Percentiles rank a stretch among this genome's conserved stretches.
Evolutionary conservation across 2,888 invertebrate genomes (phyloP).

Genomic region (Tortrix viridana): DNA sequence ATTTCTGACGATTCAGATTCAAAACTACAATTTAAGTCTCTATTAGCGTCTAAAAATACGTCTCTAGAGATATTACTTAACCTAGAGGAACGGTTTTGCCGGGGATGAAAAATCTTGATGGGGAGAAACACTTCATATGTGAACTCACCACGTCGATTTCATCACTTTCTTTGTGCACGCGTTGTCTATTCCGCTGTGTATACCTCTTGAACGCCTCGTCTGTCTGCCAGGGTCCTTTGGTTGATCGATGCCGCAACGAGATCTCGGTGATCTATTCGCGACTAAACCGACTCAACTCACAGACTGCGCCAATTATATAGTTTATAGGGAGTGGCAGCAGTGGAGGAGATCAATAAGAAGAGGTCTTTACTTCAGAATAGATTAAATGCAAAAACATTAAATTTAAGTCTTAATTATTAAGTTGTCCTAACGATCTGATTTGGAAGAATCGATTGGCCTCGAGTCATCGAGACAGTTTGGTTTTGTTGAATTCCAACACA

Average conservation of each 20-base stretch:
- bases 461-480: no score
- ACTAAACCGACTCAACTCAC: conserved; percentile 7
- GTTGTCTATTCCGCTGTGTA: no score
- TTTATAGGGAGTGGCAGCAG: no score
- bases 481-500: no score
- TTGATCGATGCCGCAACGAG: conserved; percentile 11
- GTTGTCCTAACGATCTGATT: no score
- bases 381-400: no score
- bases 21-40: not conserved
- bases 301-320: conserved; percentile 11
- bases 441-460: no score
- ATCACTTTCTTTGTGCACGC: not conserved
- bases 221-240: conserved; percentile 9
- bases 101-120: no score
- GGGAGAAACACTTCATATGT: conserved; percentile 1
- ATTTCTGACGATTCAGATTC: not conserved
- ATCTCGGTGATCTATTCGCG: conserved; percentile 14
- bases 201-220: conserved; percentile 6
- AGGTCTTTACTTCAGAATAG: no score
- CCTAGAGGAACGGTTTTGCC: not conserved
- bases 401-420: no score
- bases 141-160: conserved; percentile 2
- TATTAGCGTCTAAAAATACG: conserved; percentile 4
- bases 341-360: no score
- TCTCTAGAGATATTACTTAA: conserved; percentile 3